phyloP scores from a whole-genome alignment of 2,113 vertebrate species.

The Oryzias curvinotus region DNA sequence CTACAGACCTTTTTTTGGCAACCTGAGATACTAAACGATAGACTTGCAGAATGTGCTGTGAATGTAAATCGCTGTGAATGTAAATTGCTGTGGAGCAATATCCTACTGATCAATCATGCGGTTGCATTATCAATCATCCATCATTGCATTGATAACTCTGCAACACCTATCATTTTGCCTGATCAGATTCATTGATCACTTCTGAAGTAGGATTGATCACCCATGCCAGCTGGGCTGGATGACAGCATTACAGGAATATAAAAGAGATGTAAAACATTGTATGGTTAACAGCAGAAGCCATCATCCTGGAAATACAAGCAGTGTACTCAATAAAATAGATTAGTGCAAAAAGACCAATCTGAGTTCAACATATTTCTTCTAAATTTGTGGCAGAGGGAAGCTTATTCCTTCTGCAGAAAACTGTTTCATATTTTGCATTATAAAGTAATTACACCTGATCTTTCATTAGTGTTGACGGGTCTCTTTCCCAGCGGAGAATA shows the following conservation, averaged over 20 bases:
- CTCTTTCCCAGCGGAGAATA: conserved; percentile 66
- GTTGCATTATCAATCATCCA: conserved; percentile 72
- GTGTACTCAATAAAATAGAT: conserved; percentile 30
- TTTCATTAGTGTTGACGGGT: conserved; percentile 65
- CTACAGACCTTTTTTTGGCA: not conserved
- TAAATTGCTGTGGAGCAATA: conserved; percentile 63
- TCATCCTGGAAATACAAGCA: conserved; percentile 28
- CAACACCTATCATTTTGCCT: conserved; percentile 68
- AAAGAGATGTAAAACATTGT: conserved; percentile 30
- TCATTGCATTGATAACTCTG: conserved; percentile 72
- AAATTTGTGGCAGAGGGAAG: conserved; percentile 62
- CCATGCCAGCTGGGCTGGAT: conserved; percentile 20
- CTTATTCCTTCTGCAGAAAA: conserved; percentile 46
- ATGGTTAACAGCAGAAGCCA: conserved; percentile 6
- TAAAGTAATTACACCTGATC: conserved; percentile 71
- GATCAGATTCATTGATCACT: conserved; percentile 70
- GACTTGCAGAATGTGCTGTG: conserved; percentile 21
- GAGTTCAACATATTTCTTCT: conserved; percentile 39
- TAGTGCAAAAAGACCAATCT: conserved; percentile 25
- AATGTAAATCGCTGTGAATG: conserved; percentile 51
- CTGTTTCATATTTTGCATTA: conserved; percentile 67
- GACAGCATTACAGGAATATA: conserved; percentile 26
- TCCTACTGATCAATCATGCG: conserved; percentile 57
- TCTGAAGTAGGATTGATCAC: conserved; percentile 52
- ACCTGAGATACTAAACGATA: conserved; percentile 28